Conservation (phyloP, 2,888 invertebrate genomes). For the Bibio marci region DNA sequence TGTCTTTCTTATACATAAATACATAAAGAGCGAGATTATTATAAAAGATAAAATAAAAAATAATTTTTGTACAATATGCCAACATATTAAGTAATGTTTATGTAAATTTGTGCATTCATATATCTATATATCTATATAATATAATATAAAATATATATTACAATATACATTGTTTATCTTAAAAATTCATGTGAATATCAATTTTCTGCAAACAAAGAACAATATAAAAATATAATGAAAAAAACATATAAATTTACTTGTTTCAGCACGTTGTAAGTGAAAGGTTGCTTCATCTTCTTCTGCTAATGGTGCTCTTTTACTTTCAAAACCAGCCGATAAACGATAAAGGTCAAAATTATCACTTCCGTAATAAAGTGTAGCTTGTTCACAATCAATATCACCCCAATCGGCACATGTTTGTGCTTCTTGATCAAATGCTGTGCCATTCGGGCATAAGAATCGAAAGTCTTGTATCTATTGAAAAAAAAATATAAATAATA, state of each 20-base stretch:
- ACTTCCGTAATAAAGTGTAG: conserved; percentile 60
- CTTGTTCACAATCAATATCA: conserved; percentile 72
- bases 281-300: conserved; percentile 55
- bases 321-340: conserved; percentile 57
- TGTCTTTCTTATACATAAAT: too few relatives aligned
- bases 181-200: background rate
- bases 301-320: conserved; percentile 39
- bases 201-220: background rate
- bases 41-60: too few relatives aligned
- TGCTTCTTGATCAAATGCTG: conserved; percentile 80
- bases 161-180: too few relatives aligned
- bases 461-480: conserved; percentile 58
- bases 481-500: conserved; percentile 1
- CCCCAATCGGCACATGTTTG: conserved; percentile 87
- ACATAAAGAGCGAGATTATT: too few relatives aligned
- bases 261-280: conserved; percentile 53
- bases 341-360: conserved; percentile 77
- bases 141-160: too few relatives aligned
- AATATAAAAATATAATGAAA: too few relatives aligned
- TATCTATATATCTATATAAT: too few relatives aligned
- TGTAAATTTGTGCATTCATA: too few relatives aligned
- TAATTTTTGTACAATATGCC: too few relatives aligned
- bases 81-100: too few relatives aligned
- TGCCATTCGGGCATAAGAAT: conserved; percentile 78
- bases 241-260: conserved; percentile 28